phyloP scores from a whole-genome alignment of 2,113 vertebrate genomes.

The Hydropotes inermis region DNA sequence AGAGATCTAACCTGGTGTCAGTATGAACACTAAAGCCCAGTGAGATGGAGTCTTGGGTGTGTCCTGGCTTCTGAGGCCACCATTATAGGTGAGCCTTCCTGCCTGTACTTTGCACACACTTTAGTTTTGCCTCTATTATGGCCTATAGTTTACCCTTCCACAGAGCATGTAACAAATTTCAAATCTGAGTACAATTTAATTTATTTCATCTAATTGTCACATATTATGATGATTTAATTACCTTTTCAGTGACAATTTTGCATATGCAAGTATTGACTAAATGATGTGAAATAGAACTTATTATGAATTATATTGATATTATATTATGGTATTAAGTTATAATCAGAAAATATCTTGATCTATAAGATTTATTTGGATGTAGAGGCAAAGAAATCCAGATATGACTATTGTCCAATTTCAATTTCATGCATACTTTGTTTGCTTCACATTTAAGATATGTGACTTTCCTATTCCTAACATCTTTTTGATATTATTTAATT shows the following conservation, averaged over 20 bases:
- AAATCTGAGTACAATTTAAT: neutral
- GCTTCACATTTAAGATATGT: constrained; percentile 2
- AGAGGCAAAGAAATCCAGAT: neutral
- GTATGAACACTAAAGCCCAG: neutral
- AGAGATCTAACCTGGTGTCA: neutral
- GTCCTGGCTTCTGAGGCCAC: neutral
- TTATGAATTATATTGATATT: neutral
- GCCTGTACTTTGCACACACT: neutral
- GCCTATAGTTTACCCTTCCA: neutral
- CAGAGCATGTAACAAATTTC: neutral
- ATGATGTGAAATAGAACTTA: neutral
- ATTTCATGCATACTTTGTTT: neutral
- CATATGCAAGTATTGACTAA: neutral
- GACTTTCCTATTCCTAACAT: neutral
- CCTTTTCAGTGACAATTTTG: constrained; percentile 30
- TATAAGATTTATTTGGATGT: neutral
- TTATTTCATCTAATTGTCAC: constrained; percentile 5
- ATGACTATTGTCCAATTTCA: neutral
- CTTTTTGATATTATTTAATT: constrained; percentile 26
- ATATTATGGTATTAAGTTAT: neutral
- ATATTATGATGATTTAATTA: constrained; percentile 25
- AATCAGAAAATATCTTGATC: neutral
- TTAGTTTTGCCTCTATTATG: neutral
- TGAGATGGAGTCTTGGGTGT: neutral
- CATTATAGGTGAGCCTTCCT: neutral